Evolutionary conservation across 2,888 invertebrate genomes (phyloP), one percentile per base, ranked within the genome.

Genomic region (Ommatoiulus sabulosus): DNA sequence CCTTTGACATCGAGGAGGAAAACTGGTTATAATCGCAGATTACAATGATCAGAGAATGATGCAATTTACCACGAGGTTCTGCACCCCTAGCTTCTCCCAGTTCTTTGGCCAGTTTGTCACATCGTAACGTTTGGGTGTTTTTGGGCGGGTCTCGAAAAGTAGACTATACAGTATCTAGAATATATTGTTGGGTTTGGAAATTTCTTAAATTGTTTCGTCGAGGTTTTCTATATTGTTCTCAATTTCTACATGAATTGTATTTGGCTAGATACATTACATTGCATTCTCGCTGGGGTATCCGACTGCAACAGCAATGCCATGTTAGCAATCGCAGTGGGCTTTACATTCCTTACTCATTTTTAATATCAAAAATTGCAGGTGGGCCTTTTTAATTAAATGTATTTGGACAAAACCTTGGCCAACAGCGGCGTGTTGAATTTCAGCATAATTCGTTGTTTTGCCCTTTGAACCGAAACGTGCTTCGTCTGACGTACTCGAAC

Each of bases 341-440:
- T 72, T 20, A 72, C 6, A 72, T 72, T 72, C 72, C 24, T 72
- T 72, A 24, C 2, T 24, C 72, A 72, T 72, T 72, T 72, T 72
- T 72, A 72, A 24, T 24, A 24, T 72, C 24, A 24, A 52, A 63
- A n/a, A 72, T 72, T 72, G 72, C 72, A 72, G 72, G 72, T 72
- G 72, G 72, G 72, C 72, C 20, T 24, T 72, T 72, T 72, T 72
- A 72, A 72, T 72, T 72, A 72, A 72, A 72, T 72, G 24, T 72
- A n/a, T 72, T 72, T 24, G 72, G 72, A 72, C 72, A 72, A 72
- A 63, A 72, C 72, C 72, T 72, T 72, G 72, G 72, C 24, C 72
- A 72, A 24, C 72, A 72, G 72, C 72, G 10, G 72, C 24, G 10
- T 6, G 72, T 24, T 72, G 4, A 20, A 72, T 72, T 72, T 72